Base-by-base conservation (phyloP, 2,888 invertebrate genomes). In the Thymelicus acteon region DNA sequence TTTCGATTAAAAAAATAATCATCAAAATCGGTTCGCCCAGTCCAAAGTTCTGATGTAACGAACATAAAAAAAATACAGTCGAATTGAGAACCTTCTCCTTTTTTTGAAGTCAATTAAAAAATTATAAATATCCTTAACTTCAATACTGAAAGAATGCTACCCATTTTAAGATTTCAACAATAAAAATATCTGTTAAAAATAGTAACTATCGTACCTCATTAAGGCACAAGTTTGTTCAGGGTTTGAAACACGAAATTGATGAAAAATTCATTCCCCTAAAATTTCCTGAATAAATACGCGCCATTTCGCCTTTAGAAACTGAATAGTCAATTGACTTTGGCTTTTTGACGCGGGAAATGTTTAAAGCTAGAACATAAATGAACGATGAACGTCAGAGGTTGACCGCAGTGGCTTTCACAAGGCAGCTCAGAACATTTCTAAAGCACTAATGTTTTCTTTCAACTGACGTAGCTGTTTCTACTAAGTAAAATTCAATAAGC, bases 301-400 rank as follows among this genome's bases (percentile, higher is more conserved):
- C 39, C 58, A 39, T 39, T 58, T 58, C 58, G 19, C 54, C 54
- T 54, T 54, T 54, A 54, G 47, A 62, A 62, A 62, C n/a, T 62
- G 62, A 49, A 62, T 31, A 49, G 62, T 62, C 48, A 62, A 62
- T 62, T 62, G 48, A 62, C 62, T 62, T 54, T 54, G 54, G 54
- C 54, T 54, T 54, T 58, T 58, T 39, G 37, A 15, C 58, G 58
- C 39, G 58, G 7, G 37, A 54, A 54, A 54, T 58, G 31, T 58
- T n/a, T 39, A 39, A 58, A 37, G 58, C 58, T n/a, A 39, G 39
- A 58, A 39, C 39, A 39, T 58, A 39, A 58, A 58, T 58, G 58
- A 58, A 39, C 58, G 58, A 58, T 58, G 58, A 58, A 15, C 39
- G 39, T 58, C 58, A 39, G 58, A n/a, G 58, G 58, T 39, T 58